These are phyloP conservation scores for Drosophila kuntzei DNA, from an alignment of 2,888 invertebrate genomes.

Conservation along the genomic window DNA sequence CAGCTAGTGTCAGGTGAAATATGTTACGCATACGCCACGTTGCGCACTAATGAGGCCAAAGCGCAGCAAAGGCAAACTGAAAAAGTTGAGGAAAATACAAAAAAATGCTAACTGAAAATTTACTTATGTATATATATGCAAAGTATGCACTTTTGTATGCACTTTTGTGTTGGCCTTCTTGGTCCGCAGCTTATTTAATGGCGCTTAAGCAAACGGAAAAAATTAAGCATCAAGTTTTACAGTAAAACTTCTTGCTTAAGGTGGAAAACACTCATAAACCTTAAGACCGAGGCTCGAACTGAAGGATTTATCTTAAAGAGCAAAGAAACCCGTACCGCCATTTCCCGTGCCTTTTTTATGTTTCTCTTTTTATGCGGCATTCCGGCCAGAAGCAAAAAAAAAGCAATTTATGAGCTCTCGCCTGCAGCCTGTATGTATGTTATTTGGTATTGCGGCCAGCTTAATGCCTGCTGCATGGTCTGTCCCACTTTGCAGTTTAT, in stretches of 20 bases:
- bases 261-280: no score
- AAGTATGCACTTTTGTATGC: constrained; percentile 19
- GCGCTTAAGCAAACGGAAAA: constrained; percentile 42
- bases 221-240: constrained; percentile 23
- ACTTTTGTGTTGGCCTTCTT: constrained; percentile 43
- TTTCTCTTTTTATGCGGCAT: constrained; percentile 55
- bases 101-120: constrained; percentile 17
- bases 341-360: constrained; percentile 18
- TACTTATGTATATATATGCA: constrained; percentile 2
- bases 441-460: constrained; percentile 35
- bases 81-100: constrained; percentile 10
- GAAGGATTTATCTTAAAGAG: constrained; percentile 25
- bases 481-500: constrained; percentile 66
- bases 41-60: constrained; percentile 74
- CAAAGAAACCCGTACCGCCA: constrained; percentile 12
- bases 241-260: constrained; percentile 31
- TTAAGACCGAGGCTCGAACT: constrained; percentile 25
- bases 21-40: constrained; percentile 76
- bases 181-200: constrained; percentile 56
- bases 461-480: constrained; percentile 51
- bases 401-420: constrained; percentile 56
- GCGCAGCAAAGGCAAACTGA: constrained; percentile 24
- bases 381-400: constrained; percentile 41
- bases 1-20: constrained; percentile 66
- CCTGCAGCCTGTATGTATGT: constrained; percentile 28